Evolutionary conservation across 2,113 vertebrate species (phyloP), one percentile per base, ranked within the genome.

Genomic region (Phainopepla nitens): DNA sequence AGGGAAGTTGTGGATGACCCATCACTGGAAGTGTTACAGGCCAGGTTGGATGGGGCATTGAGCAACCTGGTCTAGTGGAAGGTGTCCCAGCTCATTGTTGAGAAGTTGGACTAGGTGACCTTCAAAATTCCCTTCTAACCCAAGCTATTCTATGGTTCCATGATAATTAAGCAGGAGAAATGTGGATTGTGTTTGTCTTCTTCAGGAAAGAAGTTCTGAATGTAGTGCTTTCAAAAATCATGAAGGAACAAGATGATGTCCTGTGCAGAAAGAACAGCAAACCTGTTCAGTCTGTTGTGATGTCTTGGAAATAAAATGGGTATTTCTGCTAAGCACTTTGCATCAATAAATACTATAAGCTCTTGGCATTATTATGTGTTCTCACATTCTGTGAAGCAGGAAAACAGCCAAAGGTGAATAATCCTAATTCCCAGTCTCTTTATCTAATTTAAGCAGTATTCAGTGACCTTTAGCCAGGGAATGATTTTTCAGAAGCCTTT

Each of bases 391-490:
- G 23, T 75, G 57, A 90, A 84, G 56, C 51, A 94, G 89, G 77
- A 92, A 92, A 97, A 87, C 44, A 90, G 85, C 72, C 85, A 94
- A 90, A 94, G 69, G 85, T 78, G 79, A 84, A 87, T 87, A 89
- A 87, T 92, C 76, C 86, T 75, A 93, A 90, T 94, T 97, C 79
- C 49, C 76, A 92, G 82, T 51, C 28, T 56, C 44, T 69, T 92
- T 81, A 79, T 86, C 76, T 84, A 93, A 90, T 96, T 92, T 96
- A 95, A 93, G 66, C 50, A 78, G 66, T 54, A 75, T 92, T 97
- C 80, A 57, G 57, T 96, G 93, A 95, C 92, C 91, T 94, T 92
- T 96, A 85, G 64, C 71, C 90, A 60, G 70, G 81, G 41, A 91
- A 83, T 64, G 27, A 78, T 90, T 96, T 97, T 95, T 94, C 56